phyloP scores from a whole-genome alignment of 2,113 vertebrate species.

The Clarias gariepinus region DNA sequence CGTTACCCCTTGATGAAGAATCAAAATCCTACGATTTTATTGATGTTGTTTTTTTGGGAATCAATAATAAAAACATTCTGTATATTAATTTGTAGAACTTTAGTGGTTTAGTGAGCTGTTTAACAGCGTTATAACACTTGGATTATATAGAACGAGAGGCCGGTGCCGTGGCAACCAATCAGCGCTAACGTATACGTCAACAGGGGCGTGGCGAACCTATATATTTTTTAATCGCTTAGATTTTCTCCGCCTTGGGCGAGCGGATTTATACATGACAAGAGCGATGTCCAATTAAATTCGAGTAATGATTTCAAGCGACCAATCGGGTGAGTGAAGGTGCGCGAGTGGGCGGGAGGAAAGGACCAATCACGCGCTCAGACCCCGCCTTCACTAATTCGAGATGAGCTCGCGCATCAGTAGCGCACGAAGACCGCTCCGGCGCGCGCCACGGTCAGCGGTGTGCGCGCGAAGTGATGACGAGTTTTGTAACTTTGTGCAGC shows the following conservation, averaged over 20 bases:
- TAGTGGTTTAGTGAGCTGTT: neutral
- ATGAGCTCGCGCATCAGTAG: conserved; percentile 11
- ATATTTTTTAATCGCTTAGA: no score
- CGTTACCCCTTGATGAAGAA: no score
- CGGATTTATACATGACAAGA: neutral
- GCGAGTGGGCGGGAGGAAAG: conserved; percentile 15
- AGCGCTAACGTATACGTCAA: neutral
- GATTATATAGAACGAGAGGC: neutral
- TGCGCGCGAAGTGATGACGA: neutral
- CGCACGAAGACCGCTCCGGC: neutral
- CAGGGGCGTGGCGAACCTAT: conserved; percentile 30
- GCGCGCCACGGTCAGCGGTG: neutral
- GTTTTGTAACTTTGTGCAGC: neutral
- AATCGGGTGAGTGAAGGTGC: neutral
- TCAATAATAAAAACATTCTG: no score
- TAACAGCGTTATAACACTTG: no score
- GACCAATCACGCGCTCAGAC: neutral
- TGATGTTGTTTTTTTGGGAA: neutral
- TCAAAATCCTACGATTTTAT: neutral
- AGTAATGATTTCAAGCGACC: neutral
- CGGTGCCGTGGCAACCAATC: neutral
- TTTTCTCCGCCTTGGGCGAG: neutral
- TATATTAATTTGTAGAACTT: no score
- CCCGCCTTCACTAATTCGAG: conserved; percentile 6
- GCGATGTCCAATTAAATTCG: neutral